Evolutionary conservation across 2,888 invertebrate genomes (phyloP).

Genomic region (Drosophila eohydei): DNA sequence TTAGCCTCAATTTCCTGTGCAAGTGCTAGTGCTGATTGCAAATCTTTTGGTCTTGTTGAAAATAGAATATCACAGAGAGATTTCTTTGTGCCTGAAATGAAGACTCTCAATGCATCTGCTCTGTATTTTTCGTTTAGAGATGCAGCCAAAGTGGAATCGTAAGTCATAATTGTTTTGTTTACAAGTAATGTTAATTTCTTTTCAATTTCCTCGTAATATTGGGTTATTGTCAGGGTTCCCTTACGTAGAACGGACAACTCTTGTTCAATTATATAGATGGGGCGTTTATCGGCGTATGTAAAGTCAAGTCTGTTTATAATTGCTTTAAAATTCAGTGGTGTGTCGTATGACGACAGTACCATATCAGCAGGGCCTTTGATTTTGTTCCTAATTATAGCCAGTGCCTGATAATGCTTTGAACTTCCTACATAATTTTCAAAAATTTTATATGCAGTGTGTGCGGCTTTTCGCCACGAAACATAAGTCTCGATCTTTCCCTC

Average conservation of each 20-base stretch:
- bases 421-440: conserved; percentile 5
- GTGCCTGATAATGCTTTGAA: conserved; percentile 16
- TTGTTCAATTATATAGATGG: background rate
- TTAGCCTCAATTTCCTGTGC: no score
- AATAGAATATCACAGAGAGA: background rate
- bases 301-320: no score
- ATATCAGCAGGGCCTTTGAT: conserved; percentile 6
- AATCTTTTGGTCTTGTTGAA: background rate
- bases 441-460: conserved; percentile 8
- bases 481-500: conserved; percentile 9
- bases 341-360: background rate
- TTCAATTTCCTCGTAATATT: conserved; percentile 1
- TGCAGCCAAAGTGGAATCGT: background rate
- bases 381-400: conserved; percentile 13
- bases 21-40: no score
- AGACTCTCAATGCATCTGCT: background rate
- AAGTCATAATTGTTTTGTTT: conserved; percentile 1
- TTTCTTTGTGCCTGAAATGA: background rate
- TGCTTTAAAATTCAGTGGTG: no score
- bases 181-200: background rate
- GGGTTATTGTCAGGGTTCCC: background rate
- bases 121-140: conserved; percentile 1
- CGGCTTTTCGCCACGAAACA: conserved; percentile 11
- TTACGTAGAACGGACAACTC: conserved; percentile 1
- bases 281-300: conserved; percentile 10